Evolutionary conservation across 1,140 invertebrate genomes (phyloP).

Genomic region (Trachymyrmex cornetzi): DNA sequence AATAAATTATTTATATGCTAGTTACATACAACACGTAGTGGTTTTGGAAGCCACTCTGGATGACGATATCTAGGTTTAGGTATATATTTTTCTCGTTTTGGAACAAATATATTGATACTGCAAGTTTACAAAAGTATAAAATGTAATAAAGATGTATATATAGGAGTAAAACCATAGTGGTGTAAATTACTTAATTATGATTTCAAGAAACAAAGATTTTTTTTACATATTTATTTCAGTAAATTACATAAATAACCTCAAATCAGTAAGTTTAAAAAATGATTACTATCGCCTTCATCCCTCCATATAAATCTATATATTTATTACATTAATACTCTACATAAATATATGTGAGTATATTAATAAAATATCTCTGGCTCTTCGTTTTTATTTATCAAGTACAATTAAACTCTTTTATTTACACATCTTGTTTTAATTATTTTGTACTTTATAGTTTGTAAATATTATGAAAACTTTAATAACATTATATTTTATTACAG

Average conservation of each 20-base stretch:
- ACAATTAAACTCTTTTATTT: neutral
- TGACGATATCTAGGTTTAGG: conserved; percentile 85
- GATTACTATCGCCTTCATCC: too few species aligned
- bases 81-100: conserved; percentile 47
- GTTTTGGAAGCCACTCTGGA: conserved; percentile 88
- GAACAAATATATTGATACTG: conserved; percentile 62
- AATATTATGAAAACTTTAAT: too few species aligned
- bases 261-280: too few species aligned
- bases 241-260: too few species aligned
- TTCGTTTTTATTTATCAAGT: neutral
- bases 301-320: neutral
- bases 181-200: too few species aligned
- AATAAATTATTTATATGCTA: conserved; percentile 28
- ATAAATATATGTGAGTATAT: neutral
- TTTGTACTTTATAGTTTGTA: neutral
- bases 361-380: neutral
- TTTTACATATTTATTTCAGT: too few species aligned
- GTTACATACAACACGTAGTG: conserved; percentile 85
- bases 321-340: neutral
- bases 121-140: conserved; percentile 54
- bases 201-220: too few species aligned
- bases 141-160: neutral
- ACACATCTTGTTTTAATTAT: neutral
- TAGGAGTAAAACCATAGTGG: too few species aligned
- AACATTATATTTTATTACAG: too few species aligned